Base-by-base conservation (phyloP, 1,140 invertebrate species). In the Hestina assimilis region DNA sequence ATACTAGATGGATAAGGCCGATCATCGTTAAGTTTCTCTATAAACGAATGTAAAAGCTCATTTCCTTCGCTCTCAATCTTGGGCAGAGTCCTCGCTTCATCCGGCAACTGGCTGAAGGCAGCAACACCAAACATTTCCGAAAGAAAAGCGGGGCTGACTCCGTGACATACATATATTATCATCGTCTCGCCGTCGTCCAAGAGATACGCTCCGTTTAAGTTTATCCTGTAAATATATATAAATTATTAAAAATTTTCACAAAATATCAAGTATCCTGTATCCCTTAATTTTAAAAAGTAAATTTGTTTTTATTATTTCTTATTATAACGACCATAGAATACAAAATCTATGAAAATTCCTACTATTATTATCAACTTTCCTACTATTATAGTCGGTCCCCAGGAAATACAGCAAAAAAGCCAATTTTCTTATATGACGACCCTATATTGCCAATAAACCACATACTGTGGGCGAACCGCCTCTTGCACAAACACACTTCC, bases 151-250 rank as follows among this genome's bases (percentile, higher is more conserved):
- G 93, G 90, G 73, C 93, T 92, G 23, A 97, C 92, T 59, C 92
- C 94, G 56, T 95, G 93, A 14, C 97, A 95, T 1, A 99, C 91
- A 74, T 97, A 97, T 11, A 99, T 85, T 42, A 95, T 93, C 80
- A 99, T 95, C 42, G 91, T 90, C 40, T 95, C 92, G 3, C 96
- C 96, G 41, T 93, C 92, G 82, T 99, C 98, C 82, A 99, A 89
- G 1, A 99, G 87, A 79, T 98, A 99, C 11, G 95, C 95, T 7
- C 98, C 98, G 64, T 93, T 93, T 4, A 94, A 92, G 75, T 97
- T 96, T 47, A 99, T 77, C 74, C 90, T 92, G 65, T 0, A 65
- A 61, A 11, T 1, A 40, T n/a, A n/a, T n/a, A n/a, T n/a, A n/a
- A n/a, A n/a, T n/a, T n/a, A n/a, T n/a, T n/a, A n/a, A n/a, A n/a